These are phyloP conservation scores for Genyomyrus donnyi DNA, from an alignment of 2,113 vertebrate genomes.

Conservation along the genomic window DNA sequence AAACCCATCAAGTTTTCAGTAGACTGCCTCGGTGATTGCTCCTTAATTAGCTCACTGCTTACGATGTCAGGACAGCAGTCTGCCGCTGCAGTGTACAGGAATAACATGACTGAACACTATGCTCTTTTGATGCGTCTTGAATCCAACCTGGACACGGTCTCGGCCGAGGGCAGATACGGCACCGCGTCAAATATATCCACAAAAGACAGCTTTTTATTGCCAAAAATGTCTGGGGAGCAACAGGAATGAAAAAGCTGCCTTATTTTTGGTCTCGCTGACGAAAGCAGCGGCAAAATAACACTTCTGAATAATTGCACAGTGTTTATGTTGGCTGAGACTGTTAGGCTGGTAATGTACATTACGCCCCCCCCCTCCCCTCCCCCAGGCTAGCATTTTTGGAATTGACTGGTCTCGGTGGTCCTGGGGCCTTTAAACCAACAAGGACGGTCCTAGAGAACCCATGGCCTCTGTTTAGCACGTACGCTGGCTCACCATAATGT, in stretches of 20 bases:
- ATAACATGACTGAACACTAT: not conserved
- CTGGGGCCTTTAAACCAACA: not conserved
- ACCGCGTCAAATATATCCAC: slow-evolving; percentile 6
- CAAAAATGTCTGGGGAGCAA: not conserved
- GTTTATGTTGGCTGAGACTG: not conserved
- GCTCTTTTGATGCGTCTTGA: not conserved
- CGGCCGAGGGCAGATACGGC: not conserved
- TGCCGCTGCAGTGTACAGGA: not conserved
- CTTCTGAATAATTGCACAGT: not conserved
- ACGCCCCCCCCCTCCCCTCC: not conserved
- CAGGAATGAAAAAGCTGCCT: not conserved
- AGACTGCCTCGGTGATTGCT: not conserved
- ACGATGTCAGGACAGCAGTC: not conserved
- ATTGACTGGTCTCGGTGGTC: not conserved
- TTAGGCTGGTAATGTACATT: not conserved
- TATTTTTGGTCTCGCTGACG: not conserved
- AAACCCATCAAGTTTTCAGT: not conserved
- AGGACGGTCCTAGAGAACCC: not conserved
- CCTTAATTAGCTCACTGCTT: not conserved
- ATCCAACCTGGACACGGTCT: not conserved
- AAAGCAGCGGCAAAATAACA: not conserved
- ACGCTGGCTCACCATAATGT: not conserved
- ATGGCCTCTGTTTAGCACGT: not conserved
- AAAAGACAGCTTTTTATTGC: slow-evolving; percentile 4
- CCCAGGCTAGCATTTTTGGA: not conserved